Conservation (phyloP, 2,113 vertebrate species). For the Irena cyanogastra region DNA sequence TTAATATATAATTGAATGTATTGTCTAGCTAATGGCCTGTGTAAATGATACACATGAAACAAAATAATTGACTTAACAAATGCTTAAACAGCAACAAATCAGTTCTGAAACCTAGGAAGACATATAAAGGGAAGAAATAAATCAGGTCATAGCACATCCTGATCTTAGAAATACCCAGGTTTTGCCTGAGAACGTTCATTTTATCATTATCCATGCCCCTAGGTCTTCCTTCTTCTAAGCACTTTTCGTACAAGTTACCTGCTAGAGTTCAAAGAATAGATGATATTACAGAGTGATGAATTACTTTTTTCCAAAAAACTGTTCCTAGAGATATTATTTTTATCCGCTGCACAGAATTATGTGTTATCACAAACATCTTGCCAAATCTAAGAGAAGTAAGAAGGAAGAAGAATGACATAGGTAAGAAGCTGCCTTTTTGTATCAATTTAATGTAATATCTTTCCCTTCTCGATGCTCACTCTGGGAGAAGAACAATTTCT, state of each 20-base stretch:
- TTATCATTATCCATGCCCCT: background rate
- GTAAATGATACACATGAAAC: background rate
- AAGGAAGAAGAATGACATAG: background rate
- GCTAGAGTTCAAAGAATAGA: background rate
- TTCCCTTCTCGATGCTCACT: background rate
- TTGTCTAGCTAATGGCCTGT: background rate
- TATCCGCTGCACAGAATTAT: background rate
- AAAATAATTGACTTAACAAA: background rate
- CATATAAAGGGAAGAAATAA: background rate
- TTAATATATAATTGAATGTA: background rate
- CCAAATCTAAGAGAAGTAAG: background rate
- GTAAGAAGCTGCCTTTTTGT: background rate
- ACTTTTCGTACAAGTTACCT: background rate
- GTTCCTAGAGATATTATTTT: background rate
- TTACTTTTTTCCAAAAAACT: background rate
- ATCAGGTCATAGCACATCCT: background rate
- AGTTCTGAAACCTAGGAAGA: background rate
- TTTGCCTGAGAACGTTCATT: background rate
- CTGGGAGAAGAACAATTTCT: background rate
- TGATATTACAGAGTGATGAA: background rate
- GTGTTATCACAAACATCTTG: background rate
- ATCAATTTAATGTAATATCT: background rate
- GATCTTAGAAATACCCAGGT: background rate
- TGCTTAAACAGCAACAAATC: background rate
- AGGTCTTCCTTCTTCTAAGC: background rate